Base-by-base conservation (phyloP, 2,888 invertebrate genomes). In the Cantharis nigra region DNA sequence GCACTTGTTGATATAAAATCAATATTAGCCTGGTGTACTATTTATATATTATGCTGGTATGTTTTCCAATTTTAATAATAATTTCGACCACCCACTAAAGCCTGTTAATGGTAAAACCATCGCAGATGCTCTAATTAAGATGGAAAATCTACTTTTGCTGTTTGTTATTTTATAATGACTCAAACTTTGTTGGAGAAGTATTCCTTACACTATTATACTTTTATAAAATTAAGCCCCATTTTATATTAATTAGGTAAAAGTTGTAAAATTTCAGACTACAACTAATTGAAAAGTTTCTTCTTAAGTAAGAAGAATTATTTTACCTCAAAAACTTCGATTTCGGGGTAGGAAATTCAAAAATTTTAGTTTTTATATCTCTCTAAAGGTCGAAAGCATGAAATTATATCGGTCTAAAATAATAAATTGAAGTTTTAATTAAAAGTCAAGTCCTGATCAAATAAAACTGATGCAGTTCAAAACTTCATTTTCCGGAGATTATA, bases 1-100 rank as follows among this genome's bases (percentile, higher is more conserved):
- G 65, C 65, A 67, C 65, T 67, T 67, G 65, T 67, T 67, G 65
- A 67, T 67, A 67, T 26, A 67, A 67, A 67, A 67, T 67, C 65
- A 13, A 67, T 67, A 23, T 67, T 64, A 23, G 3, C 13, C 7
- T 11, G n/a, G n/a, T 18, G 1, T 18, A 26, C 9, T 9, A 26
- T 9, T 9, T 26, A 26, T 26, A 16, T 23, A 26, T 23, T 23
- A 11, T n/a, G 23, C n/a, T 7, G 26, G 9, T 23, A 14, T 67
- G 26, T 67, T 67, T 23, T 67, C 9, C 65, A 67, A 23, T 65
- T 65, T 65, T 65, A 23, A 16, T 65, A 65, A 65, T 23, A 23
- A 23, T 23, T 23, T 13, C 23, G 23, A 65, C 13, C 10, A 65
- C 23, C 13, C 11, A 16, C 11, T 3, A n/a, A n/a, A 23, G 11